Conservation (phyloP, 2,113 vertebrate species). For the Gymnorhina tibicen region DNA sequence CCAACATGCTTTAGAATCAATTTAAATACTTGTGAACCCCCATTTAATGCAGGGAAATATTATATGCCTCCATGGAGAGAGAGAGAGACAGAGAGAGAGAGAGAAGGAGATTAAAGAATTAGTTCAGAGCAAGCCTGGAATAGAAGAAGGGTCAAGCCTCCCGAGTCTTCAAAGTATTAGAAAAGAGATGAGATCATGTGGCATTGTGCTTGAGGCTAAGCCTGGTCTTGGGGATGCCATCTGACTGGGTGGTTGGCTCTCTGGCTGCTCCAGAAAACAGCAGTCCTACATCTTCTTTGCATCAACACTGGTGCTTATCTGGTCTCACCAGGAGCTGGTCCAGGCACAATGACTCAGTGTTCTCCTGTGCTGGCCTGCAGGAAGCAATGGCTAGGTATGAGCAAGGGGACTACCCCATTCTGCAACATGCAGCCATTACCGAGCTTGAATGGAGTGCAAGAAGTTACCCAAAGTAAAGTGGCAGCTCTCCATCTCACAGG, state of each 20-base stretch:
- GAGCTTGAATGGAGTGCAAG: neutral
- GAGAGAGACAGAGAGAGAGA: neutral
- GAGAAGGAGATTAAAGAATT: neutral
- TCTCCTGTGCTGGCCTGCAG: neutral
- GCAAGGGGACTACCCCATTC: neutral
- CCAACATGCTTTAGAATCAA: neutral
- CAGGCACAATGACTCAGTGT: neutral
- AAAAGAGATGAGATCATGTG: neutral
- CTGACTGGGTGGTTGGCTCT: neutral
- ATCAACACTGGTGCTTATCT: neutral
- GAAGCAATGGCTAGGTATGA: neutral
- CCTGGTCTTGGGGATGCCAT: neutral
- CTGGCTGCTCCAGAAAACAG: slow-evolving; percentile 10
- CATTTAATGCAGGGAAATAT: neutral
- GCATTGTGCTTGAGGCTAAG: neutral
- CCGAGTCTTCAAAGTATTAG: neutral
- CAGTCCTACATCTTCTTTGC: neutral
- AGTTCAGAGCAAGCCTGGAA: neutral
- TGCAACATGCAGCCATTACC: neutral
- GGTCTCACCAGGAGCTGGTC: neutral
- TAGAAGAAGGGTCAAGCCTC: neutral
- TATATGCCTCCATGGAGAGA: neutral
- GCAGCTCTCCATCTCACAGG: neutral
- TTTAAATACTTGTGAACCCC: neutral
- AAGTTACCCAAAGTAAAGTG: neutral